Evolutionary conservation across 2,888 invertebrate species (phyloP).

Genomic region (Lacanobia wlatinum): DNA sequence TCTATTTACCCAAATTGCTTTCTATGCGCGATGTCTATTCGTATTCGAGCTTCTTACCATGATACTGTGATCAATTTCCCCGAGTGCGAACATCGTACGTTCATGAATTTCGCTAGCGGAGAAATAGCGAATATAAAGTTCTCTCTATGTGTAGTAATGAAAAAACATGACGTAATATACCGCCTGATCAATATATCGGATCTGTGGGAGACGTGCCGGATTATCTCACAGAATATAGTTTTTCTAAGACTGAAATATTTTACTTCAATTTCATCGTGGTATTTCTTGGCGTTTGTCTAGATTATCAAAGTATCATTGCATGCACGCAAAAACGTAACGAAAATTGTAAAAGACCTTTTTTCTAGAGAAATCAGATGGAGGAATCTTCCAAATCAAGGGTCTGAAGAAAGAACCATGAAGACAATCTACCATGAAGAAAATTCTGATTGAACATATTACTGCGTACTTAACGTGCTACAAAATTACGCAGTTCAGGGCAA

Average conservation of each 20-base stretch:
- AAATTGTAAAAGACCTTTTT: not conserved
- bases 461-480: too few species aligned
- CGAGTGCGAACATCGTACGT: constrained; percentile 42
- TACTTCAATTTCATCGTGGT: constrained; percentile 5
- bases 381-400: not conserved
- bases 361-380: not conserved
- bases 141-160: constrained; percentile 47
- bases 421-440: not conserved
- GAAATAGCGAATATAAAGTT: constrained; percentile 51
- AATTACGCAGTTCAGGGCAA: too few species aligned
- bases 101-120: constrained; percentile 51
- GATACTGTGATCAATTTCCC: constrained; percentile 49
- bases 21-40: constrained; percentile 21
- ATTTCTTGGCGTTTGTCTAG: not conserved
- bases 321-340: not conserved
- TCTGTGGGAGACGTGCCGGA: constrained; percentile 42
- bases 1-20: constrained; percentile 34
- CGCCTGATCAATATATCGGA: constrained; percentile 46
- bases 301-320: not conserved
- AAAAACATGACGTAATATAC: constrained; percentile 52
- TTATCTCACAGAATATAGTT: constrained; percentile 41
- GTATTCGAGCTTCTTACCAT: constrained; percentile 37
- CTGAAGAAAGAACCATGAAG: not conserved
- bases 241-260: constrained; percentile 30
- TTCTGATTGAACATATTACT: too few species aligned